Evolutionary conservation across 2,888 invertebrate species (phyloP), one percentile per base, ranked within the genome.

Genomic region (Tiphia femorata): DNA sequence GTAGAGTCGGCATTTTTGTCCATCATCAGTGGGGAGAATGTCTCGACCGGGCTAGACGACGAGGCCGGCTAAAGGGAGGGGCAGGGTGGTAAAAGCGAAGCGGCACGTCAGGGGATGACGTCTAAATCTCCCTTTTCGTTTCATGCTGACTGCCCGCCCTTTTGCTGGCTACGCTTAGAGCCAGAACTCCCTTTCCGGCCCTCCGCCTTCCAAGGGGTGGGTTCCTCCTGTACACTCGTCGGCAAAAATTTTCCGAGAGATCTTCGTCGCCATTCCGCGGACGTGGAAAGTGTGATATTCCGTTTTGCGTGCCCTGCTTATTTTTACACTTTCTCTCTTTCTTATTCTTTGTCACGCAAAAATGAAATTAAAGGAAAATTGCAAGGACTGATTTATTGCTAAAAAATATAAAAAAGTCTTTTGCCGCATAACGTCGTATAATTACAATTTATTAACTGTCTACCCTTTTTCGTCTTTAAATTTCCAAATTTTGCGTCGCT

Each of bases 91-190:
- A 60, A 71, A 73, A 75, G 72, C 58, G 67, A 67, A 67, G 63
- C 52, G 63, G 66, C 72, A 72, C 72, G 77, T 78, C 79, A 76
- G 77, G 77, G 81, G 78, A 81, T 83, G 82, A 84, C 75, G 77
- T 82, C 81, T 82, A 80, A 81, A 83, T 83, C 76, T 77, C 75
- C 74, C 77, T 74, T 73, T 75, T 73, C 76, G 75, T 75, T 79
- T 75, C 76, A 72, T 67, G 70, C 76, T 75, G 67, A 73, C 73
- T 78, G 76, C 76, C 82, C 82, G 81, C 82, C 81, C 81, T 79
- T 79, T 75, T 68, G 71, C 72, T 69, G 64, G 72, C 73, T 75
- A 69, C 72, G 74, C 70, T 76, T 58, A 49, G 65, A 58, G 64
- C 64, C 55, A 50, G 65, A 65, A 69, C 63, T 65, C 64, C 63